Evolutionary conservation across 2,113 vertebrate species (phyloP).

Genomic region (Atractosteus spatula): DNA sequence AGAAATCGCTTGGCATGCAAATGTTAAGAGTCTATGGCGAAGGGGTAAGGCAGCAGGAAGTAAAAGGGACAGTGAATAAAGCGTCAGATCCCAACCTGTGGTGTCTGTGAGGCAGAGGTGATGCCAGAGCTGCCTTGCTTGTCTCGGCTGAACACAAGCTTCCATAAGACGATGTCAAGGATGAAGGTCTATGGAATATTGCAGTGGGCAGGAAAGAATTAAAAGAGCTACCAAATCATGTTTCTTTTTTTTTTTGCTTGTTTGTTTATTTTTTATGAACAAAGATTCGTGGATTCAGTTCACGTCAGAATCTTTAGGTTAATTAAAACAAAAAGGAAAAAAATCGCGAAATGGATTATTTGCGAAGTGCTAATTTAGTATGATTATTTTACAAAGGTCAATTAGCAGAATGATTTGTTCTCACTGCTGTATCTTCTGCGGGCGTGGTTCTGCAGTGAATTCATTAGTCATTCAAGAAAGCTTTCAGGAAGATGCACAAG

Average conservation of each 20-base stretch:
- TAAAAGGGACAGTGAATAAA: slow-evolving; percentile 42
- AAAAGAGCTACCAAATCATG: slow-evolving; percentile 72
- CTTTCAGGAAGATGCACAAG: not conserved
- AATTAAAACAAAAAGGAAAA: not conserved
- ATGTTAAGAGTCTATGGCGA: slow-evolving; percentile 4
- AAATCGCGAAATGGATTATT: slow-evolving; percentile 1
- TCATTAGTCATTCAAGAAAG: not conserved
- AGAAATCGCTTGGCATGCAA: slow-evolving; percentile 17
- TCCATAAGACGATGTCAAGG: slow-evolving; percentile 98
- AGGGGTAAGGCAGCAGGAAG: slow-evolving; percentile 30
- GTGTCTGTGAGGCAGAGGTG: slow-evolving; percentile 75
- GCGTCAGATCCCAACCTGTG: slow-evolving; percentile 87
- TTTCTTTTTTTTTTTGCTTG: slow-evolving; percentile 29
- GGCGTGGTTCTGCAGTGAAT: not conserved
- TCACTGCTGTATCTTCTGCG: not conserved
- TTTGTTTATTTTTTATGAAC: slow-evolving; percentile 32
- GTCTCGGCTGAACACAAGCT: slow-evolving; percentile 96
- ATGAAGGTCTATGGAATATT: slow-evolving; percentile 90
- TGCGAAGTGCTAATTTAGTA: not conserved
- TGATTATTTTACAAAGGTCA: too few species aligned
- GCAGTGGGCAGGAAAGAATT: slow-evolving; percentile 80
- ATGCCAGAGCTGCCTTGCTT: slow-evolving; percentile 86
- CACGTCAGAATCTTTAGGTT: slow-evolving; percentile 14
- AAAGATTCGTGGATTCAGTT: slow-evolving; percentile 32
- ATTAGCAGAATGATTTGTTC: slow-evolving; percentile 5